Percentiles rank a stretch among this genome's conserved stretches.
These are phyloP conservation scores for Helicoverpa assulta DNA, from an alignment of 2,888 invertebrate species.

Conservation along the genomic window DNA sequence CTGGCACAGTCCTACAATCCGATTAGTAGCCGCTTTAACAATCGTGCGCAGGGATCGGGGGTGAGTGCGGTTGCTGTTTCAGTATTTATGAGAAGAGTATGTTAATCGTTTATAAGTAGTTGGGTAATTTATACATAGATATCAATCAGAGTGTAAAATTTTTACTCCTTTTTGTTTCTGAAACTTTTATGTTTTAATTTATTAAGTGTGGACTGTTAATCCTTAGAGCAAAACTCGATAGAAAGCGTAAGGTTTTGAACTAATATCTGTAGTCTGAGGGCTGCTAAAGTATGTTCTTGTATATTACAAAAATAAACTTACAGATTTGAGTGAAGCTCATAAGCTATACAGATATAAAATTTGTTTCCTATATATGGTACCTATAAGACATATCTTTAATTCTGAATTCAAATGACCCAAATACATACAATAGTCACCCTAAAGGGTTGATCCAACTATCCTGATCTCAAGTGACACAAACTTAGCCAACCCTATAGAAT, in stretches of 20 bases:
- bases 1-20: slow-evolving; percentile 72
- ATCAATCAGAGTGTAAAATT: background rate
- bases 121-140: background rate
- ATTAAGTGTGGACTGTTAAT: no score
- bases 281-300: no score
- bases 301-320: no score
- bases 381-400: no score
- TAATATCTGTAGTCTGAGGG: no score
- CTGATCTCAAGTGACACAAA: slow-evolving; percentile 7
- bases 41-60: slow-evolving; percentile 50
- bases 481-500: slow-evolving; percentile 7
- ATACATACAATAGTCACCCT: background rate
- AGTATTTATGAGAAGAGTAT: slow-evolving; percentile 32
- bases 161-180: background rate
- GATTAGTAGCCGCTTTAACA: slow-evolving; percentile 73
- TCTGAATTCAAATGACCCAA: no score
- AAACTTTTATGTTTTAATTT: background rate
- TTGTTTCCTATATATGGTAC: no score
- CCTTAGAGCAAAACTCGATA: no score
- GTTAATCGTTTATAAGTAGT: background rate
- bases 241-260: no score
- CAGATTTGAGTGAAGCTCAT: no score
- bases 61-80: slow-evolving; percentile 51
- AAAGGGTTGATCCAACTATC: slow-evolving; percentile 7
- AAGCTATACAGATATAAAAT: no score